Conservation (phyloP, 2,797 vertebrate species). For the Myotis pilosus region DNA sequence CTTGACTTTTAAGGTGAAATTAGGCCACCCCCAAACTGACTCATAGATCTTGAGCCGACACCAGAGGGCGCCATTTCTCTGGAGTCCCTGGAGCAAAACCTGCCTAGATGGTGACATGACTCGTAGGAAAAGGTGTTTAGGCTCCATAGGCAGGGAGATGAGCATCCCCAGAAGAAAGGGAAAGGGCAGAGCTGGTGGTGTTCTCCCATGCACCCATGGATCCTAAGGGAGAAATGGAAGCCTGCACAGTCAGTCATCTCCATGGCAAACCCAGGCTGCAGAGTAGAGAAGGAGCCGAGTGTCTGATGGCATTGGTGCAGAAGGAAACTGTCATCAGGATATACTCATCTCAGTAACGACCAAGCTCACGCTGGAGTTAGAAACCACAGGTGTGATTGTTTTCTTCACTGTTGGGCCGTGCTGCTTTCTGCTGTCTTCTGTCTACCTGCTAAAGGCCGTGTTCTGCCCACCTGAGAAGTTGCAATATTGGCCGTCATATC, state of each 20-base stretch:
- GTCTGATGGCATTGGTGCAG: background rate
- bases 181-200: background rate
- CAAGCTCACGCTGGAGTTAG: background rate
- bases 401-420: background rate
- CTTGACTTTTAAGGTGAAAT: background rate
- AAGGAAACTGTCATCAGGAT: background rate
- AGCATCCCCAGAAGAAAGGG: background rate
- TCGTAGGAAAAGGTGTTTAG: background rate
- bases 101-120: accelerated
- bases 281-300: background rate
- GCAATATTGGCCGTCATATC: background rate
- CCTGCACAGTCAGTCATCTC: background rate
- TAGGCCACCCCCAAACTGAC: background rate
- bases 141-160: background rate
- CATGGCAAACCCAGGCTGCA: background rate
- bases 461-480: background rate
- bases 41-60: background rate
- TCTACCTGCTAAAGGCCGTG: background rate
- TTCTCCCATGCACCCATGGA: background rate
- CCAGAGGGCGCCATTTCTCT: background rate
- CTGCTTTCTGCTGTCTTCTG: background rate
- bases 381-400: background rate
- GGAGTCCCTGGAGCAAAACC: background rate
- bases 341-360: background rate
- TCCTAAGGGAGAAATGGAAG: background rate